Conservation (phyloP, 2,113 vertebrate genomes). For the Agelaius tricolor region DNA sequence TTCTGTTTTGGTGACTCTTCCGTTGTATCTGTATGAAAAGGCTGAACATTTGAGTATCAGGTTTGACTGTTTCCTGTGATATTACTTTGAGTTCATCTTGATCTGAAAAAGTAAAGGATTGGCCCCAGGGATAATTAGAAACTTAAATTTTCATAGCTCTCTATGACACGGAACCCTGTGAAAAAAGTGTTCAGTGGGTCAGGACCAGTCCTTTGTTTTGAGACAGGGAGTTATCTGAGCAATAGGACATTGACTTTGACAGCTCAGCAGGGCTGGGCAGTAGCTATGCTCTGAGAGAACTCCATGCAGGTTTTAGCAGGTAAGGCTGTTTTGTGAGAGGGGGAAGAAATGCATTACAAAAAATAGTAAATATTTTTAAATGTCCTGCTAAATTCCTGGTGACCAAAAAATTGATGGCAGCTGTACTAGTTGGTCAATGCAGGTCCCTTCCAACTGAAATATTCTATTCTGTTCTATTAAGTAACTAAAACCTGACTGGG, state of each 20-base stretch:
- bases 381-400: neutral
- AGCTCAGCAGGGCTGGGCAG: neutral
- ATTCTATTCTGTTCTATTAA: neutral
- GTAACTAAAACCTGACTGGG: neutral
- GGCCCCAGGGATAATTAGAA: neutral
- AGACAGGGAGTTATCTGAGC: neutral
- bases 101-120: neutral
- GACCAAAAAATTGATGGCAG: neutral
- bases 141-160: neutral
- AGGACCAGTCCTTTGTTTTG: neutral
- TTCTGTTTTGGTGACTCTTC: neutral
- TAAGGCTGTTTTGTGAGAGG: neutral
- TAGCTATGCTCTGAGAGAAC: neutral
- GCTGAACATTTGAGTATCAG: neutral
- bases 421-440: neutral
- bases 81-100: neutral
- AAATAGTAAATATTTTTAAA: neutral
- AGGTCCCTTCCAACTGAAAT: neutral
- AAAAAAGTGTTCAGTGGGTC: neutral
- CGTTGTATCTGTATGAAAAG: neutral
- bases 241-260: neutral
- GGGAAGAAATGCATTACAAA: neutral
- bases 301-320: neutral
- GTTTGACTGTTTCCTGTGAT: neutral
- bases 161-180: neutral